Percentiles rank a stretch among this genome's conserved stretches.
phyloP scores from a whole-genome alignment of 2,113 vertebrate genomes.

The Grallaria varia region DNA sequence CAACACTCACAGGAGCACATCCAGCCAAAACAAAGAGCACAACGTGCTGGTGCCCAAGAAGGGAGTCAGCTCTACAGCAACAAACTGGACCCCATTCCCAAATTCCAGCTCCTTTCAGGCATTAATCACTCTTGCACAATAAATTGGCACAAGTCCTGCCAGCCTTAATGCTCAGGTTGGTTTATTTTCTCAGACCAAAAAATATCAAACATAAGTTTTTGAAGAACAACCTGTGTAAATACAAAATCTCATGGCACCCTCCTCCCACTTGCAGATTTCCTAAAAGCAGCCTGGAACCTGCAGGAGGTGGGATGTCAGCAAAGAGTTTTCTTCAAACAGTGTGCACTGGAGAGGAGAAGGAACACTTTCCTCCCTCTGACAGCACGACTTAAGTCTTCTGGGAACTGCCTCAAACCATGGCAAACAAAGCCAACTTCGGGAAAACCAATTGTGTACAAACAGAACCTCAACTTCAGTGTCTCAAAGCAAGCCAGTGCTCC shows the following conservation, averaged over 20 bases:
- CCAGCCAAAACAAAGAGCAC: neutral
- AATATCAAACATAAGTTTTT: conserved; percentile 21
- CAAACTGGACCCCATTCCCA: neutral
- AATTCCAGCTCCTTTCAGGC: neutral
- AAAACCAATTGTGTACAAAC: neutral
- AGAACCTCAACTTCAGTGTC: neutral
- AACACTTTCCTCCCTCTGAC: neutral
- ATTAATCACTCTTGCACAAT: conserved; percentile 14
- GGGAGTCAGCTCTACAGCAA: neutral
- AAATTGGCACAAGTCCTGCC: neutral
- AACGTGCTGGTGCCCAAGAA: neutral
- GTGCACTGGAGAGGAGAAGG: neutral
- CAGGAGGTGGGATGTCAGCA: neutral
- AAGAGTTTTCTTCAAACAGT: neutral
- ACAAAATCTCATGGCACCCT: neutral
- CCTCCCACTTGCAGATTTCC: neutral
- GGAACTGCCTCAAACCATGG: neutral
- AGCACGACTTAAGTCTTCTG: neutral
- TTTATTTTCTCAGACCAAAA: conserved; percentile 65
- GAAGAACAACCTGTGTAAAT: neutral
- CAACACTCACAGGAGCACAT: neutral
- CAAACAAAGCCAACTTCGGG: neutral
- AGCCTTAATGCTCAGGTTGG: neutral
- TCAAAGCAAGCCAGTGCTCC: neutral
- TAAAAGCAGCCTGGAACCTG: neutral